Base-by-base conservation (phyloP, 2,888 invertebrate species). In the Germaria angustata region DNA sequence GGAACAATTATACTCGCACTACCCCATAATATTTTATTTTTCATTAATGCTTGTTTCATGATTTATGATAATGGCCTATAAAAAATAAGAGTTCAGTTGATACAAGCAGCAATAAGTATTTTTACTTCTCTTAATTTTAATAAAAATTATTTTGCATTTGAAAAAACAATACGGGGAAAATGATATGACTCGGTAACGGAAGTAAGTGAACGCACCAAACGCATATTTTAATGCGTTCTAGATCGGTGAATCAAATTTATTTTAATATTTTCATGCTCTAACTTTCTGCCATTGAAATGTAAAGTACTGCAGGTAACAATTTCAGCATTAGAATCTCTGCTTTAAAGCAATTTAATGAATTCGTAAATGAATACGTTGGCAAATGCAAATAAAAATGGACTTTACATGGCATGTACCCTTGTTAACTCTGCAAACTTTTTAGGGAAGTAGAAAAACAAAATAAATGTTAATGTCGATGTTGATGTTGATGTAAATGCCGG, bases 181-280 rank as follows among this genome's bases (percentile, higher is more conserved):
- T 8, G 7, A n/a, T 39, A 11, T 20, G 49, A 41, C 44, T 13
- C 6, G 34, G 3, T n/a, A 82, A 79, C 82, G 79, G 79, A 82
- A 79, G 73, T 73, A 59, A 17, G 5, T 20, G 51, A 76, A 76
- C 55, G 75, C 59, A 69, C 36, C 59, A 57, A 79, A 79, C 78
- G 75, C 81, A 84, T 71, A 73, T 71, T 81, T n/a, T 55, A 84
- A 79, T 78, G 78, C 15, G 84, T 80, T 84, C 81, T 76, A 78
- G 78, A 81, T 81, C 81, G 78, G 69, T 84, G 63, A 75, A 49
- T 71, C 32, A 53, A 41, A 49, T 72, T 71, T 34, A 2, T 61
- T 13, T 51, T 15, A 24, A 13, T 22, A 39, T 53, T 51, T 51
- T 9, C 11, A 28, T 28, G 20, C 11, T 49, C 0, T 20, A 28